phyloP scores from a whole-genome alignment of 2,113 vertebrate species.

The Nothocercus julius region DNA sequence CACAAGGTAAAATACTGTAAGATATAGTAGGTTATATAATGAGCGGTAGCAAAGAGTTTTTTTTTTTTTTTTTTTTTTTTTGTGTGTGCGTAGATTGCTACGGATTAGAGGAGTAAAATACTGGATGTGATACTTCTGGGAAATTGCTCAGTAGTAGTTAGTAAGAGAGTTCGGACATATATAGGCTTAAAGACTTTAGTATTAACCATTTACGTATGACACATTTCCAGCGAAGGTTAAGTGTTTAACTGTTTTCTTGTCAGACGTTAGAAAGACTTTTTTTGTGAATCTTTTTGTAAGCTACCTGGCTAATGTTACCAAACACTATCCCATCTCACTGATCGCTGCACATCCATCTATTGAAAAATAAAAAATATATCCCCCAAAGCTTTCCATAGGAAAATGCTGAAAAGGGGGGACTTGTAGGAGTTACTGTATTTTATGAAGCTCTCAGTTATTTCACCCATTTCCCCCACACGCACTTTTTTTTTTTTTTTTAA shows the following conservation, averaged over 20 bases:
- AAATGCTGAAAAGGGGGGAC: not conserved
- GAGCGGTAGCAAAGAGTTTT: not conserved
- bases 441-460: not conserved
- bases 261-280: not conserved
- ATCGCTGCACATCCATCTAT: not conserved
- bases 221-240: not conserved
- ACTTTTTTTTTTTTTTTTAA: not conserved
- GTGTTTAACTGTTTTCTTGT: not conserved
- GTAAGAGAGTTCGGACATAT: not conserved
- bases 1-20: not conserved
- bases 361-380: not conserved
- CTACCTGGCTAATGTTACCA: not conserved
- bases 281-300: not conserved
- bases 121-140: not conserved
- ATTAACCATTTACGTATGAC: not conserved
- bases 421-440: not conserved
- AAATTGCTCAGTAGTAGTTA: not conserved
- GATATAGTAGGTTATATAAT: not conserved
- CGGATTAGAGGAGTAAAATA: not conserved
- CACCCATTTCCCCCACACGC: not conserved
- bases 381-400: not conserved
- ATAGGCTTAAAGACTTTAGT: not conserved
- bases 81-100: not conserved
- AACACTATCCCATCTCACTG: not conserved
- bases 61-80: too few relatives aligned